Evolutionary conservation across 1,140 invertebrate genomes (phyloP).

Genomic region (Tribolium madens): DNA sequence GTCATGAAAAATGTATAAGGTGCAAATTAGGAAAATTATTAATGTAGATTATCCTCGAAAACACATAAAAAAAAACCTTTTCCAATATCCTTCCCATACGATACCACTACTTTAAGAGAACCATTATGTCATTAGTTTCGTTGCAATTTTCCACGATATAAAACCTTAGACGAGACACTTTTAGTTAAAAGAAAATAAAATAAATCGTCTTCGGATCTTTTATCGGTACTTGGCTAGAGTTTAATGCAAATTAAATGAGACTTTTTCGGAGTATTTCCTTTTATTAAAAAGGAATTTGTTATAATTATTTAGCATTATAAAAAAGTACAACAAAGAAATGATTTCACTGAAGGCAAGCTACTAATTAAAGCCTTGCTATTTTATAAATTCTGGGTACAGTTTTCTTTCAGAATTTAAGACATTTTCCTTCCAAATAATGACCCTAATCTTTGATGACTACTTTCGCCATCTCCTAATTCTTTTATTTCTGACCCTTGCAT

Average conservation of each 20-base stretch:
- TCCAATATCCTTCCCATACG: background rate
- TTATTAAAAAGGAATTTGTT: conserved; percentile 6
- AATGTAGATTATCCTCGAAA: background rate
- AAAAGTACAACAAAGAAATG: too few species aligned
- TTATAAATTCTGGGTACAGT: background rate
- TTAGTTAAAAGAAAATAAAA: conserved; percentile 26
- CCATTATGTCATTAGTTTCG: conserved; percentile 28
- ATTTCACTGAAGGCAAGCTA: too few species aligned
- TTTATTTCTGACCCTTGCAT: background rate
- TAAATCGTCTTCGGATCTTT: conserved; percentile 9
- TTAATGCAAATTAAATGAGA: conserved; percentile 30
- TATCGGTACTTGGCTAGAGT: background rate
- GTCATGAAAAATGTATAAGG: background rate
- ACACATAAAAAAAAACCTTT: background rate
- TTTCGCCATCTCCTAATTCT: background rate
- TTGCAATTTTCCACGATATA: conserved; percentile 12
- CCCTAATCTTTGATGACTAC: background rate
- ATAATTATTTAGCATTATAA: too few species aligned
- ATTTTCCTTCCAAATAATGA: background rate
- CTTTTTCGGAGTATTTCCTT: background rate
- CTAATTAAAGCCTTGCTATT: background rate
- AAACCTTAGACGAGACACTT: conserved; percentile 25
- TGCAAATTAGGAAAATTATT: background rate
- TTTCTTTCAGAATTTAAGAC: background rate
- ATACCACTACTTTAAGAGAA: background rate